Evolutionary conservation across 2,797 vertebrate genomes (phyloP), one percentile per base, ranked within the genome.

Genomic region (Premnoplex brunnescens): DNA sequence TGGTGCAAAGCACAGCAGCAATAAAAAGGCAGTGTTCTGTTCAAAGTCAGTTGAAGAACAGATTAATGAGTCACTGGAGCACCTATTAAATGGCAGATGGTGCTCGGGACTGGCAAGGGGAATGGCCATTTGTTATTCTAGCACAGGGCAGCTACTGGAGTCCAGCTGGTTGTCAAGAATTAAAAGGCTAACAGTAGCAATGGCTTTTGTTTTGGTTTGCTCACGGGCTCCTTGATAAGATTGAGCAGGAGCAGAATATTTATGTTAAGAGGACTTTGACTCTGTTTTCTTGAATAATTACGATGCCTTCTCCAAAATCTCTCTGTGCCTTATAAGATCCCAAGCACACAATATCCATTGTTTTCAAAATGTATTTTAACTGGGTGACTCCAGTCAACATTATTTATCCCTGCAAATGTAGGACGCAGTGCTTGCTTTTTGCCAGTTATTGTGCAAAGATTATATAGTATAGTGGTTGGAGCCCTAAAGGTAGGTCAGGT

Each of bases 61-160:
- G 81, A 78, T 64, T 93, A 93, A 95, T 91, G 94, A 96, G 66
- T 84, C 88, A 80, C 76, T 58, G 89, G 88, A 95, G 87, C 79
- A 66, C 78, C 91, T 89, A 64, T 71, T 85, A 91, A 94, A 91
- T 68, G 73, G 64, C 96, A 96, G 96, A 95, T 94, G 96, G 89
- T 91, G 78, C 89, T 88, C 62, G 26, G 60, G 63, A 36, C 62
- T 83, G 72, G 39, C 44, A 58, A 85, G 84, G 46, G 63, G 59
- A 88, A 80, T 60, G 60, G 55, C 17, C n/a, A 66, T 82, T 89
- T 95, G 60, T 89, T 92, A 78, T 77, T 85, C 73, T 69, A 73
- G 85, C 75, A 59, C 87, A 94, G 59, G 60, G 92, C 62, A 88
- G 39, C 84, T 87, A 71, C 73, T 60, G 69, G 56, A 83, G 30